Evolutionary conservation across 2,888 invertebrate genomes (phyloP).

Genomic region (Nebria brevicollis): DNA sequence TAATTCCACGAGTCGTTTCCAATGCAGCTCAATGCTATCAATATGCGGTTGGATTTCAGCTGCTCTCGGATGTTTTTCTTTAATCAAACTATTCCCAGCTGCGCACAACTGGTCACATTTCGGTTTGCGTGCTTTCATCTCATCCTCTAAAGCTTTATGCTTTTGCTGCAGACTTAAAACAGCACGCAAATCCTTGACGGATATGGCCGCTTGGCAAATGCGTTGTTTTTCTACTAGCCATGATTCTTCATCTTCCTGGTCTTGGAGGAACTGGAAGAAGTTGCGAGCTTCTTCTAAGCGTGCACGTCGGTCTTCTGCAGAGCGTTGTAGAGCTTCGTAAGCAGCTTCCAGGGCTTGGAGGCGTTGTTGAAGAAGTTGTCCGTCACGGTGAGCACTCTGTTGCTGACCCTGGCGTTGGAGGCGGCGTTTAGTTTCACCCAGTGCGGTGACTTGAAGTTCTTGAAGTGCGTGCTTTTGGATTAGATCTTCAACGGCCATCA

Average conservation of each 20-base stretch:
- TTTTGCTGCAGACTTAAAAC: slow-evolving; percentile 91
- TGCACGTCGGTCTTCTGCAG: slow-evolving; percentile 81
- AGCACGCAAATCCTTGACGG: slow-evolving; percentile 91
- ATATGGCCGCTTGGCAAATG: slow-evolving; percentile 91
- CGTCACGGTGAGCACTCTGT: slow-evolving; percentile 52
- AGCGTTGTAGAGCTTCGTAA: slow-evolving; percentile 73
- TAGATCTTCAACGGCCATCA: slow-evolving; percentile 93
- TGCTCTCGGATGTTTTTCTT: slow-evolving; percentile 83
- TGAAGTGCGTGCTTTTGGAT: slow-evolving; percentile 93
- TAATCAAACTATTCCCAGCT: slow-evolving; percentile 78
- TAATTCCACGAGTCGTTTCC: slow-evolving; percentile 88
- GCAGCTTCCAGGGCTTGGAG: slow-evolving; percentile 80
- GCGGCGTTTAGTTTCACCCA: slow-evolving; percentile 85
- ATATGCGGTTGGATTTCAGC: slow-evolving; percentile 84
- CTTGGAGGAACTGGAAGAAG: slow-evolving; percentile 95
- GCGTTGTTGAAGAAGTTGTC: slow-evolving; percentile 73
- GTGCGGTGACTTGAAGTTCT: slow-evolving; percentile 89
- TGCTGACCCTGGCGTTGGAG: slow-evolving; percentile 74
- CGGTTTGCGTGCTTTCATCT: slow-evolving; percentile 81
- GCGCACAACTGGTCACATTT: slow-evolving; percentile 77
- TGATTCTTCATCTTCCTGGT: slow-evolving; percentile 97
- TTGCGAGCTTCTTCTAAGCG: slow-evolving; percentile 91
- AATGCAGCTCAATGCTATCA: slow-evolving; percentile 82
- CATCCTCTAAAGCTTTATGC: slow-evolving; percentile 89
- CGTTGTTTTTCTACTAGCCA: slow-evolving; percentile 96